phyloP scores from a whole-genome alignment of 2,113 vertebrate species.

The Eretmochelys imbricata region DNA sequence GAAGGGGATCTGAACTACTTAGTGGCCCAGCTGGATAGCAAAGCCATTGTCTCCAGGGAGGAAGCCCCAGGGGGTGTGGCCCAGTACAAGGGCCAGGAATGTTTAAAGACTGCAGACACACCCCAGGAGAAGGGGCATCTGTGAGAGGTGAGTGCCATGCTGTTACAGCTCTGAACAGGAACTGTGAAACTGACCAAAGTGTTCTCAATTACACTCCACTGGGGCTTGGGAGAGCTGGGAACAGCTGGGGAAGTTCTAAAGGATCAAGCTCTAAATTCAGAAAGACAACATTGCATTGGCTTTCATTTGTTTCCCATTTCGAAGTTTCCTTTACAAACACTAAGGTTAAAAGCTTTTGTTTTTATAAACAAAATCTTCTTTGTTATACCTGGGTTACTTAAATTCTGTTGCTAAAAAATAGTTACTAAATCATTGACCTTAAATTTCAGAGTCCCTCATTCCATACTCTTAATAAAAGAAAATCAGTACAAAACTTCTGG shows the following conservation, averaged over 20 bases:
- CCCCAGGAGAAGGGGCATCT: no score
- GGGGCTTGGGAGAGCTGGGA: neutral
- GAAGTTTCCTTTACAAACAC: neutral
- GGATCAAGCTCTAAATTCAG: neutral
- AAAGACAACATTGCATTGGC: neutral
- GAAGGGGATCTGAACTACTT: no score
- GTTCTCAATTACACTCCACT: neutral
- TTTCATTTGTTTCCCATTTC: neutral
- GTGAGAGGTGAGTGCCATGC: no score
- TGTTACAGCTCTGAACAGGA: neutral
- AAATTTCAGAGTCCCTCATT: neutral
- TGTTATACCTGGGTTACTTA: neutral
- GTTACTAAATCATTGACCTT: neutral
- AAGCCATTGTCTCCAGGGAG: no score
- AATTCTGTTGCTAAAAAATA: neutral
- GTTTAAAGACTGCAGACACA: no score
- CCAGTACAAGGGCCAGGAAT: no score
- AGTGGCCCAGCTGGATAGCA: no score
- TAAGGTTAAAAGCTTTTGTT: no score
- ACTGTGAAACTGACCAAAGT: neutral
- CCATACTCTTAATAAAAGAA: neutral
- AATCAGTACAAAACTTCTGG: neutral
- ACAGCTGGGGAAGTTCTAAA: neutral
- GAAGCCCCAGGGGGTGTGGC: no score
- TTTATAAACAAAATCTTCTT: neutral